phyloP scores from a whole-genome alignment of 2,113 vertebrate species.

The Melozone crissalis region DNA sequence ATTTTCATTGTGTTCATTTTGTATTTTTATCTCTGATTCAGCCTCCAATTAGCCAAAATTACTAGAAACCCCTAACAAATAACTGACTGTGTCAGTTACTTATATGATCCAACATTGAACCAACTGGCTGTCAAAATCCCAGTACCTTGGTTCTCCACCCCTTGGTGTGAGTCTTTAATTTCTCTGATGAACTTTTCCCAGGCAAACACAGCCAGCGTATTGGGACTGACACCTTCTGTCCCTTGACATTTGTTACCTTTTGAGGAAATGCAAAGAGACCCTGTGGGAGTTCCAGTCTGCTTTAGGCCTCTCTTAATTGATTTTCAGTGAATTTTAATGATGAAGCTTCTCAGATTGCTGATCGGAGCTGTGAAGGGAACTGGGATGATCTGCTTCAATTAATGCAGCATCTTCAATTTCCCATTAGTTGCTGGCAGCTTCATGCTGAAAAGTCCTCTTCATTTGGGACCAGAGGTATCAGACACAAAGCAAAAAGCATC shows the following conservation, averaged over 20 bases:
- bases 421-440: background rate
- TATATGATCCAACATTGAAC: background rate
- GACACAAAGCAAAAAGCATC: background rate
- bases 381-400: background rate
- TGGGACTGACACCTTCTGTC: background rate
- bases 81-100: background rate
- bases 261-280: background rate
- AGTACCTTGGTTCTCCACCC: background rate
- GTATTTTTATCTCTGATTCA: background rate
- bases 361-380: background rate
- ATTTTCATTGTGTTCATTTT: background rate
- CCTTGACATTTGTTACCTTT: background rate
- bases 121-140: background rate
- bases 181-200: background rate
- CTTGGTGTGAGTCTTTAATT: background rate
- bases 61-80: background rate
- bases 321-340: background rate
- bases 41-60: background rate
- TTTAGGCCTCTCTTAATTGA: background rate
- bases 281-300: background rate
- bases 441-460: background rate
- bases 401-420: background rate
- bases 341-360: background rate
- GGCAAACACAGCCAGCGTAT: background rate
- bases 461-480: background rate